Evolutionary conservation across 2,113 vertebrate genomes (phyloP).

Genomic region (Lampris megalopsis): DNA sequence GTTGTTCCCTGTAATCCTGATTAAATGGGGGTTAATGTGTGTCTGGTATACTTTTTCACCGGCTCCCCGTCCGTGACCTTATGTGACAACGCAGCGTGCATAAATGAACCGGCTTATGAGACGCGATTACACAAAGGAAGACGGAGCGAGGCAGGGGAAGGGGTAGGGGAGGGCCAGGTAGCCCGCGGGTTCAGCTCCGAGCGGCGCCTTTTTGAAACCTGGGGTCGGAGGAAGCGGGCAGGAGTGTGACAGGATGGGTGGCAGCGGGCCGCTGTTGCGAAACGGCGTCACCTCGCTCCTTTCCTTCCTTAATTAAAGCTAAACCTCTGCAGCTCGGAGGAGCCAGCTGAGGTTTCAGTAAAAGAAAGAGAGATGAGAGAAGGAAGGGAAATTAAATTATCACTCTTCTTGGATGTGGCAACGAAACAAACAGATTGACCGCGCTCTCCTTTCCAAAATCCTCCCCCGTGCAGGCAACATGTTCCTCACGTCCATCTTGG

Average conservation of each 20-base stretch:
- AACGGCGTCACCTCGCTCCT: conserved; percentile 47
- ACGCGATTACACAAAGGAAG: conserved; percentile 34
- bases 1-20: conserved; percentile 83
- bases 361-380: conserved; percentile 69
- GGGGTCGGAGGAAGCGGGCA: conserved; percentile 33
- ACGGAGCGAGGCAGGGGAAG: conserved; percentile 4
- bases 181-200: conserved; percentile 31
- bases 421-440: conserved; percentile 88
- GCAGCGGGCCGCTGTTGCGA: conserved; percentile 24
- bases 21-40: conserved; percentile 82
- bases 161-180: conserved; percentile 35
- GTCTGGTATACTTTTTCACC: conserved; percentile 73
- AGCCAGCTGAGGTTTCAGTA: conserved; percentile 63
- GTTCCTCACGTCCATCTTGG: conserved; percentile 87
- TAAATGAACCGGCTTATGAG: conserved; percentile 56
- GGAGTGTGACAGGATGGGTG: conserved; percentile 6
- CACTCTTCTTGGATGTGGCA: conserved; percentile 85
- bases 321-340: conserved; percentile 64
- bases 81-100: conserved; percentile 43
- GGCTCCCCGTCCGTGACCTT: conserved; percentile 60
- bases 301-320: conserved; percentile 50
- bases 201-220: conserved; percentile 34
- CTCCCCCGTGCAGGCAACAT: conserved; percentile 88
- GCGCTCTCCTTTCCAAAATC: conserved; percentile 86
- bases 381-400: conserved; percentile 81